These are phyloP conservation scores for Pantelozetes paolii DNA, from an alignment of 2,888 invertebrate genomes.

Conservation along the genomic window DNA sequence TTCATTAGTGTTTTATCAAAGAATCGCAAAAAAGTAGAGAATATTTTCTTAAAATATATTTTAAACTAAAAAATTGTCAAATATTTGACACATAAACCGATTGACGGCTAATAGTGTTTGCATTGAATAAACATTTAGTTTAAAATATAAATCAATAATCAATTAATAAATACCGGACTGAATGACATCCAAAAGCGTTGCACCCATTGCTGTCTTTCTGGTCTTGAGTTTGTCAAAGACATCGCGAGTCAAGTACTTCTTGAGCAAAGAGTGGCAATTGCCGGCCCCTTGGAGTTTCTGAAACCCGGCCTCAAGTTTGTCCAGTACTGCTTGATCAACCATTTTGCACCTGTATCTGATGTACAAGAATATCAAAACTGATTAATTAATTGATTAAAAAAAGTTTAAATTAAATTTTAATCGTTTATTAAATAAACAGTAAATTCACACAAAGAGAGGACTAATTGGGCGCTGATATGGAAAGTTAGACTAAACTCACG, in stretches of 20 bases:
- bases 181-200: conserved; percentile 85
- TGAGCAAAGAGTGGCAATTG: conserved; percentile 91
- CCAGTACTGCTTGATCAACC: conserved; percentile 85
- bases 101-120: not conserved
- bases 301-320: conserved; percentile 86
- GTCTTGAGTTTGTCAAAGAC: conserved; percentile 85
- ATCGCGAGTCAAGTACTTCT: conserved; percentile 88
- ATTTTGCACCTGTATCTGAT: conserved; percentile 56
- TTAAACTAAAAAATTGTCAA: not conserved
- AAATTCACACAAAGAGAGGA: not conserved
- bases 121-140: too few species aligned
- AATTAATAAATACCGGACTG: conserved; percentile 69
- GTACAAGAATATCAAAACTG: not conserved
- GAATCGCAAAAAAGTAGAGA: too few species aligned
- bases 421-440: not conserved
- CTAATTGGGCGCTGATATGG: not conserved
- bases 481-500: not conserved
- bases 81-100: not conserved
- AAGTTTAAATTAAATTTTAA: not conserved
- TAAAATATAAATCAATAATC: not conserved
- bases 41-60: too few species aligned
- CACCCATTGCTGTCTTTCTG: conserved; percentile 88
- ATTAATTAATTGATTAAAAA: not conserved
- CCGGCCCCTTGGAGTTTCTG: conserved; percentile 73
- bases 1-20: too few species aligned